Percentiles rank a stretch among this genome's conserved stretches.
Conservation (phyloP, 2,797 vertebrate species). For the Danio kyathit region DNA sequence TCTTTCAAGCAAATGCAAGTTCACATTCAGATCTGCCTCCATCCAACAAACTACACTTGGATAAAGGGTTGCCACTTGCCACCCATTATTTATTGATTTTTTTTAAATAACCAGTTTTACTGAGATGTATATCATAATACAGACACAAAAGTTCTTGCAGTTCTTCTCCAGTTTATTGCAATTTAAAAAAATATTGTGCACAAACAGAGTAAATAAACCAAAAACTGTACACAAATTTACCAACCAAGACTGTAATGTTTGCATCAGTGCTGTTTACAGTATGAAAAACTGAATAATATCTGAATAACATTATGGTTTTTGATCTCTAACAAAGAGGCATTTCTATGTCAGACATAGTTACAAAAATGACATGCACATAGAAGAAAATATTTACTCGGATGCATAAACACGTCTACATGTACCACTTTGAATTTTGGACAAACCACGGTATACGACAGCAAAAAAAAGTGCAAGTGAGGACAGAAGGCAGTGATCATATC, state of each 20-base stretch:
- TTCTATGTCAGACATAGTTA: not conserved
- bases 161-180: not conserved
- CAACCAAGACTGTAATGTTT: not conserved
- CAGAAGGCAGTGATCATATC: constrained; percentile 30
- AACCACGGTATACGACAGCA: not conserved
- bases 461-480: constrained; percentile 23
- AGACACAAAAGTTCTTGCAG: not conserved
- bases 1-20: too few relatives aligned
- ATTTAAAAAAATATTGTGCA: too few relatives aligned
- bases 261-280: not conserved
- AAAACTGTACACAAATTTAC: not conserved
- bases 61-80: not conserved
- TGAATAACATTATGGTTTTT: too few relatives aligned
- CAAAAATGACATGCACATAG: not conserved
- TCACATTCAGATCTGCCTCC: too few relatives aligned
- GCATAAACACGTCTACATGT: not conserved
- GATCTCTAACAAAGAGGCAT: not conserved
- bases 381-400: not conserved
- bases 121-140: not conserved
- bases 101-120: not conserved
- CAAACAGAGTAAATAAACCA: not conserved
- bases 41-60: not conserved
- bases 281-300: not conserved
- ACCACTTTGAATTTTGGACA: not conserved
- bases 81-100: not conserved